These are phyloP conservation scores for Hypsibius dujardini DNA, from an alignment of 1,140 invertebrate species.

Conservation along the genomic window DNA sequence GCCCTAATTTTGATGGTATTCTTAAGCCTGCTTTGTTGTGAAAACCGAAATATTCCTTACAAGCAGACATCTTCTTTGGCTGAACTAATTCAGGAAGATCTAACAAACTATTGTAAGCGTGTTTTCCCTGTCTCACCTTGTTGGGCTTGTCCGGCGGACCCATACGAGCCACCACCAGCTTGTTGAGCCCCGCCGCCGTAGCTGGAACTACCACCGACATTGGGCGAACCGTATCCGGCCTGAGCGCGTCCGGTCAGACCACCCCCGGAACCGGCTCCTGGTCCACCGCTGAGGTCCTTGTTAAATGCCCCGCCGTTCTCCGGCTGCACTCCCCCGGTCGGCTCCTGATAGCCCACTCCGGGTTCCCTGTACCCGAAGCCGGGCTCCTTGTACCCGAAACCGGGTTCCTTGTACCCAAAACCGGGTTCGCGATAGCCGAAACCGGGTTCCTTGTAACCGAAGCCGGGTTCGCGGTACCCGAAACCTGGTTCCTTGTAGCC, in stretches of 20 bases:
- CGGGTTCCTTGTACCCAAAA: neutral
- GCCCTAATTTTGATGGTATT: too few species aligned
- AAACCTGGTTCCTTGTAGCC: neutral
- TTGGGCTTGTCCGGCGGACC: too few species aligned
- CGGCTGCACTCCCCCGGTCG: neutral
- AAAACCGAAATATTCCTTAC: too few species aligned
- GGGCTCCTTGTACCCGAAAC: neutral
- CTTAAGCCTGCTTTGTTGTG: too few species aligned
- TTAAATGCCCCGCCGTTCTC: neutral
- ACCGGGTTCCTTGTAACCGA: neutral
- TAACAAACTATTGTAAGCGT: too few species aligned
- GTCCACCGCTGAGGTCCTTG: slow-evolving; percentile 3
- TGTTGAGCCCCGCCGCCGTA: neutral
- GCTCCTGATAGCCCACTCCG: neutral
- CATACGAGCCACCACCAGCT: too few species aligned
- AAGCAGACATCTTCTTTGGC: too few species aligned
- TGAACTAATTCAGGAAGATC: too few species aligned
- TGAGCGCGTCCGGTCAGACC: neutral
- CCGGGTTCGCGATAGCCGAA: slow-evolving; percentile 8
- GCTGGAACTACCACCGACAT: too few species aligned
- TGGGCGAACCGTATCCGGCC: neutral
- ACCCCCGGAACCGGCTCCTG: neutral
- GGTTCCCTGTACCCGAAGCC: slow-evolving; percentile 8
- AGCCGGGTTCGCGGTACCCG: neutral
- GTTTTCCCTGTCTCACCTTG: too few species aligned